Base-by-base conservation (phyloP, 2,888 invertebrate genomes). In the Hyposoter dolosus region DNA sequence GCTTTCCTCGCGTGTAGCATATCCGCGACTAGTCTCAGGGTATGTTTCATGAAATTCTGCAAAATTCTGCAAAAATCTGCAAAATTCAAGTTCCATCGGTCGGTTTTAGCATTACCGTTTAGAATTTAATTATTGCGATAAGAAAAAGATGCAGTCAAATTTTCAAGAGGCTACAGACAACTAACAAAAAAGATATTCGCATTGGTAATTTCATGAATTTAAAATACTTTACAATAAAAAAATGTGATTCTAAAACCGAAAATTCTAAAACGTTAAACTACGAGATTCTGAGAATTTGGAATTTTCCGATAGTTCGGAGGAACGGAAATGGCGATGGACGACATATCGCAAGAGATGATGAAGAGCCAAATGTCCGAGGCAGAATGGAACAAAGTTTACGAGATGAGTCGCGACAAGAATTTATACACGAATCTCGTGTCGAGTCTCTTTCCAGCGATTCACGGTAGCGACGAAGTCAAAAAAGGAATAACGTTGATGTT, bases 401-500 rank as follows among this genome's bases (percentile, higher is more conserved):
- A 98, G 91, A 99, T 99, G 99, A 98, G 98, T n/a, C 96, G 97
- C 79, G 99, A 99, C 93, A 96, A 96, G 76, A 97, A 97, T 93
- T 95, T 99, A 0, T 99, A 98, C 94, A 96, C 97, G 89, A 99
- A 99, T 94, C 95, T 99, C 78, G 98, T 98, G 66, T 96, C 96
- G 77, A 98, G 98, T 92, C 95, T 99, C 68, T 99, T 99, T 92
- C 99, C 99, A 0, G 97, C 99, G 63, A 97, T 99, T 89, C 99
- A 99, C 92, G 99, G 99, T 0, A 99, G 98, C 94, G 99, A 98
- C 89, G 99, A 99, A 94, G 98, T 99, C 0, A 99, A 99, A 94
- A 95, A 96, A 77, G 98, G 97, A 0, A 97, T 99, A 79, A 95
- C 99, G 12, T 95, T 99, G 53, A 99, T 99, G 98, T 93, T 99